Base-by-base conservation (phyloP, 2,888 invertebrate genomes). In the Cancer borealis region DNA sequence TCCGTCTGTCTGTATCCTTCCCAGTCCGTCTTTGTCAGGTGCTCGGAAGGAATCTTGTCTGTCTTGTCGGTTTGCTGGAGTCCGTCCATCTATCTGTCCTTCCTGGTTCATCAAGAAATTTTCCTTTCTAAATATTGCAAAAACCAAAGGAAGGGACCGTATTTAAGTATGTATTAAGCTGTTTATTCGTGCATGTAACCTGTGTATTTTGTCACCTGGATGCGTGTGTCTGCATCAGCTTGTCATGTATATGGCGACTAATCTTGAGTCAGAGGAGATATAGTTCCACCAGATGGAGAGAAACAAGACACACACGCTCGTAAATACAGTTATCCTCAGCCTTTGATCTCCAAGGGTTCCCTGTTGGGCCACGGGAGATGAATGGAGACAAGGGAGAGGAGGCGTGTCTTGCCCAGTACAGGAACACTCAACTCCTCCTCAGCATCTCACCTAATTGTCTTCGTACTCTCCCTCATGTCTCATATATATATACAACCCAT, bases 221-320 rank as follows among this genome's bases (percentile, higher is more conserved):
- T 14, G 21, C 21, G 5, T 66, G 39, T 8, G 2, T 84, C 12
- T 84, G 39, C 39, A 84, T 84, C 39, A 12, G 3, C 12, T 84
- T 84, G 39, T 84, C 30, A 30, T 39, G 12, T 30, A 84, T 30
- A 30, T 84, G 84, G 39, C 26, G 39, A 39, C 84, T 84, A 84
- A 84, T 84, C 84, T 84, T 39, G 84, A 84, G 39, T 3, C 30
- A 21, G 14, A 12, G 39, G 84, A 84, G 39, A n/a, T 84, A 84
- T 84, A 39, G 84, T 39, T 39, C 84, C 39, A n/a, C 84, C 30
- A 39, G 84, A 84, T 84, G 39, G 84, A 84, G 84, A 84, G 39
- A 39, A 84, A 84, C 84, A 84, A 84, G 84, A 84, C 39, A 84
- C 84, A 79, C 73, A 84, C 39, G 84, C 84, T 84, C 84, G 84